These are phyloP conservation scores for Monopis laevigella DNA, from an alignment of 2,888 invertebrate species.

Conservation along the genomic window DNA sequence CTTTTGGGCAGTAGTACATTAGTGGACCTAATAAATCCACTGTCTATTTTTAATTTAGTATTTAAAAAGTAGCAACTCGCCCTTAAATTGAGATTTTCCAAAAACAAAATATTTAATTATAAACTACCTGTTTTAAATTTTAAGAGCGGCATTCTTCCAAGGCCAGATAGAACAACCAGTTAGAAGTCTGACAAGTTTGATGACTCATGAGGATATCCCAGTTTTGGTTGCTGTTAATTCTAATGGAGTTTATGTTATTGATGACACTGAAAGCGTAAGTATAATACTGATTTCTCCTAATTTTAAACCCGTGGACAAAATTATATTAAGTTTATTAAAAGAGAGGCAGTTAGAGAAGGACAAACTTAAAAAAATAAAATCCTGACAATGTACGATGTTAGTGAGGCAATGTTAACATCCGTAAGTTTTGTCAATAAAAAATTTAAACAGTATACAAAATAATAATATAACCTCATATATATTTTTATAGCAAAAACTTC, in stretches of 20 bases:
- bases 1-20: no score
- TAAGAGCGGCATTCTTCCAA: conserved; percentile 91
- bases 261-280: conserved; percentile 85
- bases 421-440: no score
- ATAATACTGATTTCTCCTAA: neutral
- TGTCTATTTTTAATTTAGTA: no score
- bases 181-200: conserved; percentile 82
- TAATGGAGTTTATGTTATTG: conserved; percentile 85
- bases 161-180: conserved; percentile 95
- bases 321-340: no score
- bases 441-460: no score
- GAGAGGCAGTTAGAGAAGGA: no score
- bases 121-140: conserved; percentile 21
- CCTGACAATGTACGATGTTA: no score
- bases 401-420: no score
- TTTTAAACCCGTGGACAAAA: neutral
- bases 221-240: conserved; percentile 90
- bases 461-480: no score
- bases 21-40: no score
- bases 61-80: neutral
- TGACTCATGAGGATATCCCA: conserved; percentile 87
- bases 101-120: neutral
- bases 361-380: no score
- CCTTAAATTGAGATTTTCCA: neutral
- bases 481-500: no score